Base-by-base conservation (phyloP, 1,140 invertebrate genomes). In the Diorhabda elongata region DNA sequence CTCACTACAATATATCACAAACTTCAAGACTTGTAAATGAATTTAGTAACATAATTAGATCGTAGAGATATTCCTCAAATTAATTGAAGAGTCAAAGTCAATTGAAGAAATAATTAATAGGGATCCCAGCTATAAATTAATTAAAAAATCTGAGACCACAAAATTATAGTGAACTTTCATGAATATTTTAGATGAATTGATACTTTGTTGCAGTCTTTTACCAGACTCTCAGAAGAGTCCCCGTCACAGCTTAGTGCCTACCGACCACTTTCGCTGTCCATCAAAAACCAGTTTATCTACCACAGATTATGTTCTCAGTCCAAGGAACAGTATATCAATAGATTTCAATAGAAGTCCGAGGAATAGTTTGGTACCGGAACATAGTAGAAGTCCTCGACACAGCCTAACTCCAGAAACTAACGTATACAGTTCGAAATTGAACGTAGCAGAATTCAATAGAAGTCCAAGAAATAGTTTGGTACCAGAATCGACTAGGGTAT, bases 291-390 rank as follows among this genome's bases (percentile, higher is more conserved):
- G 79, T 69, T 72, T 82, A 62, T 74, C 77, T 7, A 74, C 76
- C 9, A 79, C 84, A 73, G 47, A 52, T 52, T 52, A 8, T n/a
- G 47, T 52, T n/a, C 47, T 52, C n/a, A 84, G 84, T 80, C 88
- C 88, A 0, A 81, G 88, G 69, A 87, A 88, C 67, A 83, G 82
- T 5, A 68, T 84, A 47, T 77, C 81, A 3, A 81, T 82, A 6
- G 83, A 84, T 61, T 87, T 87, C 71, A 88, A 87, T 70, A 80
- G 87, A 43, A 89, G 87, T 80, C 88, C 88, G 0, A 81, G 88
- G 64, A 89, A 88, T 71, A 88, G 88, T 78, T 78, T 89, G 67
- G 84, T 87, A 4, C 85, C 86, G 5, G 86, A 87, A 45, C 71
- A 76, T 45, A 77, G 76, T 69, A 82, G 86, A 67, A 87, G 84